Evolutionary conservation across 1,140 invertebrate genomes (phyloP), one percentile per base, ranked within the genome.

Genomic region (Pogonus chalceus): DNA sequence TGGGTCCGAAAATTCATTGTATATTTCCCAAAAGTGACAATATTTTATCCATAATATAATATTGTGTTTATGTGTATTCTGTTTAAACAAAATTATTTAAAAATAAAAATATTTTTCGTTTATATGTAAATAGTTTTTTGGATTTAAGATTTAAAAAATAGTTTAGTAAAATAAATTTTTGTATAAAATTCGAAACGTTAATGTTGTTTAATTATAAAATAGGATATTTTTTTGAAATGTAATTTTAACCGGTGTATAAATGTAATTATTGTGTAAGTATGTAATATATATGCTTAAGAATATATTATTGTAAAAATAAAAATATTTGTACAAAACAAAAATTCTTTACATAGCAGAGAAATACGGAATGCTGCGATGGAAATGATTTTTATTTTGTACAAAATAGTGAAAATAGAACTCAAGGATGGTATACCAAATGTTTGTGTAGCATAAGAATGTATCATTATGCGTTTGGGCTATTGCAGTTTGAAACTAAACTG

Each of bases 391-490:
- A 43, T 16, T 10, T 4, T 18, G 37, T 18, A 43, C 37, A 43
- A 43, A 43, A 10, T 43, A 10, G 9, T 12, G 7, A 43, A 43
- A 12, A 4, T 10, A 10, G 26, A 43, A 43, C 37, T 43, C 4
- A 43, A 43, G 37, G 9, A 43, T 43, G 37, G 37, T 31, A 43
- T 43, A 43, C 37, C 37, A 43, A 43, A 43, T 43, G 9, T 65
- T 69, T 69, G 66, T 66, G 58, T 69, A 65, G 65, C 60, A 62
- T 60, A 60, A 59, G 54, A 58, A 52, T 47, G 47, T 31, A 24
- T 49, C 57, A 37, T 57, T 59, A 62, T 64, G 60, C 67, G 67
- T 69, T 69, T 65, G 59, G 67, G 65, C 67, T 69, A 69, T 68
- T 68, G 66, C 61, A 43, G 16, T 56, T 56, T 51, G 14, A 56